Evolutionary conservation across 2,113 vertebrate species (phyloP).

Genomic region (Thomomys bottae): DNA sequence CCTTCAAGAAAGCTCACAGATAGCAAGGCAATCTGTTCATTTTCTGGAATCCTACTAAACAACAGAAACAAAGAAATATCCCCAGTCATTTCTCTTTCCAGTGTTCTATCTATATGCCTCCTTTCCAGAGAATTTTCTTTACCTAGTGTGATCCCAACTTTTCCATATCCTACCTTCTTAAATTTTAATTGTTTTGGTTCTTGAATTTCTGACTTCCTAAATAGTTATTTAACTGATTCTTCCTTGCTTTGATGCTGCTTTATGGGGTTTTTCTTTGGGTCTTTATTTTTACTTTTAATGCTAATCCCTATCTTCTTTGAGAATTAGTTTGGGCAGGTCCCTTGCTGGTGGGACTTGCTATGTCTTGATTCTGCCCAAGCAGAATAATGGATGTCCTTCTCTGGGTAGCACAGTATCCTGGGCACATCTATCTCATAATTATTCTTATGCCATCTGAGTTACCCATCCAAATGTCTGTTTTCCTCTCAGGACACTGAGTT

Average conservation of each 20-base stretch:
- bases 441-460: not conserved
- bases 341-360: not conserved
- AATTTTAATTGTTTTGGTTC: not conserved
- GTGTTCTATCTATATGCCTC: not conserved
- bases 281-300: not conserved
- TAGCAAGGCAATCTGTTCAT: not conserved
- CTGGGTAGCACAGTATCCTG: not conserved
- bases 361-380: not conserved
- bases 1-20: not conserved
- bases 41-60: constrained; percentile 24
- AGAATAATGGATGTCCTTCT: not conserved
- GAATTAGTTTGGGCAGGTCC: not conserved
- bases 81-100: not conserved
- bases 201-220: not conserved
- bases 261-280: not conserved
- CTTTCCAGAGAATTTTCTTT: not conserved
- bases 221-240: not conserved
- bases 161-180: not conserved
- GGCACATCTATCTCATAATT: not conserved
- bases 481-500: not conserved
- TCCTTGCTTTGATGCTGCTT: accelerated
- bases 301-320: not conserved
- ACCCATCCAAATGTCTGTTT: not conserved
- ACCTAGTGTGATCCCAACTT: not conserved
- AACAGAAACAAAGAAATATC: not conserved